These are phyloP conservation scores for Sminthopsis crassicaudata DNA, from an alignment of 2,113 vertebrate species.

Conservation along the genomic window DNA sequence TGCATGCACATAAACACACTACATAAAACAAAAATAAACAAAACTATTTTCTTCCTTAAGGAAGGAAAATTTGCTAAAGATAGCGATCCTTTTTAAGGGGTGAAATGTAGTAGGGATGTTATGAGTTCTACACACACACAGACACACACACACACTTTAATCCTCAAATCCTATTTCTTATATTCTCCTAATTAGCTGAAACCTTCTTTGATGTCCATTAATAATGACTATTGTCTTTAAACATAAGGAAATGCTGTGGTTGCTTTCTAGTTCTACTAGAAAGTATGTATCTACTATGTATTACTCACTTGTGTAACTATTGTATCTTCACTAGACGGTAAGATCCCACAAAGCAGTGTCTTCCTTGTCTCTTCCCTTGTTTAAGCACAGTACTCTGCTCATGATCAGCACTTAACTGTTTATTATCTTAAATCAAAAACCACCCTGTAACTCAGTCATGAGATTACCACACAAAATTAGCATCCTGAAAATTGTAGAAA, in stretches of 20 bases:
- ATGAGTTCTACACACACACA: background rate
- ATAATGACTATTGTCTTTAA: background rate
- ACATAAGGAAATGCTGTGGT: background rate
- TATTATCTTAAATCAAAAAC: background rate
- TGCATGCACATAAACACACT: no score
- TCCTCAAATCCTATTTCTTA: background rate
- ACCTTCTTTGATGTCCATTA: background rate
- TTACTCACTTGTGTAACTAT: background rate
- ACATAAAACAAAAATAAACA: background rate
- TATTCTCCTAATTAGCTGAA: background rate
- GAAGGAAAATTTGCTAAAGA: background rate
- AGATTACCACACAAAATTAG: background rate
- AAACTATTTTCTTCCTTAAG: background rate
- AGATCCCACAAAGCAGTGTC: background rate
- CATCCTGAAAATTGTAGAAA: background rate
- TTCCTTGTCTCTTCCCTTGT: background rate
- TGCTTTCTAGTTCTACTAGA: background rate
- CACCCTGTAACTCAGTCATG: background rate
- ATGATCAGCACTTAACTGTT: background rate
- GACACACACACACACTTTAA: background rate
- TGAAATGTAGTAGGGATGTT: background rate
- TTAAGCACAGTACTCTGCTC: background rate
- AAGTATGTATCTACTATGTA: background rate
- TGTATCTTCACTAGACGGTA: background rate
- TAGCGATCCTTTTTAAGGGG: background rate